These are phyloP conservation scores for Campopleginae sp. DNA, from an alignment of 2,888 invertebrate genomes.

Conservation along the genomic window DNA sequence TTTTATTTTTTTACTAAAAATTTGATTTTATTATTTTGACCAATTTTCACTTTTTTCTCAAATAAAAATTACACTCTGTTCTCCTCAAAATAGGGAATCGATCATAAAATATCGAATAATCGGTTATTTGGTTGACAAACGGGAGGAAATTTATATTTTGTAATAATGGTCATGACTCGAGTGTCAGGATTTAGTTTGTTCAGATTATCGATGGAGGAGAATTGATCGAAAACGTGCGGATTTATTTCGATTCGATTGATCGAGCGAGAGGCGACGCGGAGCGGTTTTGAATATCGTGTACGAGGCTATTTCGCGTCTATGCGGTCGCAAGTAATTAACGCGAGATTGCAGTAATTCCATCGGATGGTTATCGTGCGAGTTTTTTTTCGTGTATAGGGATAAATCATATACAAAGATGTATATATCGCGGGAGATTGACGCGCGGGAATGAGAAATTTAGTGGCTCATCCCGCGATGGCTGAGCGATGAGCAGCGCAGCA, in stretches of 20 bases:
- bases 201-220: no score
- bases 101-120: no score
- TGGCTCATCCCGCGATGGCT: constrained; percentile 41
- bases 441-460: constrained; percentile 64
- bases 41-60: no score
- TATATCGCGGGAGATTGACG: constrained; percentile 57
- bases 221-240: background rate
- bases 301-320: constrained; percentile 3
- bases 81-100: no score
- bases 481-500: background rate
- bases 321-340: constrained; percentile 59
- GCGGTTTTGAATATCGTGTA: constrained; percentile 26
- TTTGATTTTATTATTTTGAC: no score
- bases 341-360: constrained; percentile 58
- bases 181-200: no score
- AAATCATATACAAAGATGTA: constrained; percentile 4
- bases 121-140: no score
- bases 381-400: constrained; percentile 2
- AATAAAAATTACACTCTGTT: no score
- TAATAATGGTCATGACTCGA: no score
- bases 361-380: constrained; percentile 55
- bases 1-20: no score
- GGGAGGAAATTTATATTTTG: no score
- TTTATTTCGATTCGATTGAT: constrained; percentile 42
- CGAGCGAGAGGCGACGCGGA: constrained; percentile 19